Base-by-base conservation (phyloP, 2,888 invertebrate species). In the Spodoptera exigua region DNA sequence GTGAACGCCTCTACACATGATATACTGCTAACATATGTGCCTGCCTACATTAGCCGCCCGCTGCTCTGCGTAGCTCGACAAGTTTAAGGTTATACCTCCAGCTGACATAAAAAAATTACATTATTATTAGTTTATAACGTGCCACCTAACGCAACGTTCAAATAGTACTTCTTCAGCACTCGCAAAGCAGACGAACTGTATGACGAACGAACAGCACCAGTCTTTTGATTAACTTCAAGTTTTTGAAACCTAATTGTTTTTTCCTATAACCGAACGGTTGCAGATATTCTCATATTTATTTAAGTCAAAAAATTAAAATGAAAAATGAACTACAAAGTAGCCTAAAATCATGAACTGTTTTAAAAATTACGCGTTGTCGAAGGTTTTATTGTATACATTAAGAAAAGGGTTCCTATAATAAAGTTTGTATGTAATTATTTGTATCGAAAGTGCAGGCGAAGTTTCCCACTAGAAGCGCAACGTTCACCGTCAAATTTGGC, bases 11-110 rank as follows among this genome's bases (percentile, higher is more conserved):
- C 84, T 80, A 80, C 75, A 66, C 78, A 79, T 75, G 81, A 85
- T 82, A 82, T 82, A 89, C 83, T 83, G 84, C 77, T 67, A 84
- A 87, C 91, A 91, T 83, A 80, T 90, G 90, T 78, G 80, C 56
- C 71, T 76, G 58, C 70, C 74, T 74, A 83, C 83, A 86, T 80
- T 86, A 81, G 81, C 70, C 77, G 70, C 56, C 61, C 48, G 80
- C 84, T 82, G 77, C 81, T 78, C 69, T 73, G 69, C 60, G 57
- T 46, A 46, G 58, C 48, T 60, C 68, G 54, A 43, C 59, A 83
- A 86, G 79, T 85, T 83, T 79, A 83, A 84, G 80, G 81, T 80
- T 81, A 82, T 62, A 54, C 78, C 80, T 80, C 81, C 82, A 83
- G 83, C 82, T 80, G 81, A 76, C 78, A 51, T 58, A 56, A 21